Base-by-base conservation (phyloP, 2,113 vertebrate genomes). In the Chaenocephalus aceratus region DNA sequence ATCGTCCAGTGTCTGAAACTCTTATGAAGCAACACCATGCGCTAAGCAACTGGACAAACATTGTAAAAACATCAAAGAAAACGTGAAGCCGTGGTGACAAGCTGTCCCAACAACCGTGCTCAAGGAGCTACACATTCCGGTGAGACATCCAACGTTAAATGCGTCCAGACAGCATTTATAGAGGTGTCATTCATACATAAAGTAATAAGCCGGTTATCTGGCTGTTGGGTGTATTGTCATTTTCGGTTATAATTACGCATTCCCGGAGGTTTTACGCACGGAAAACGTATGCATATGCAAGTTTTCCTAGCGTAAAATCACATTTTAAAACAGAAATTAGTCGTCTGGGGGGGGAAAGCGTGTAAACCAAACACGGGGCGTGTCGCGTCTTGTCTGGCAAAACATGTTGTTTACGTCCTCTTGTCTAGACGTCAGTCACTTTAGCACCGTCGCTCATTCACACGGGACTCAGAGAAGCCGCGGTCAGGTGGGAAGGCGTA, bases 1-100 rank as follows among this genome's bases (percentile, higher is more conserved):
- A 34, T 76, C 85, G 73, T 67, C 75, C 91, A 85, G 77, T 57
- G 93, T 90, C 92, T 91, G 74, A 88, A 87, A 94, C 83, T 77
- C 93, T 94, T 92, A 92, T 88, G 89, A 89, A 93, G 91, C 86
- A 77, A 68, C 72, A 81, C 88, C 87, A 80, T 83, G 91, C 86
- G 73, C 86, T 44, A 62, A 90, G 86, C 95, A 95, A 93, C 94
- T 94, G 91, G 91, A 95, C 93, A 96, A 96, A 96, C 95, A 95
- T 88, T 77, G 88, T 94, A 90, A 94, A 94, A 92, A 95, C 95
- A 95, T 96, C 95, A 96, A 96, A 96, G 94, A 78, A 88, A 75
- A 61, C 66, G 74, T 45, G 72, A 53, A 16, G 56, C 14, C 41
- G 30, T 49, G 61, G 80, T 77, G 82, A 75, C 77, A 82, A 80